phyloP scores from a whole-genome alignment of 2,113 vertebrate species.

The Opisthocomus hoazin region DNA sequence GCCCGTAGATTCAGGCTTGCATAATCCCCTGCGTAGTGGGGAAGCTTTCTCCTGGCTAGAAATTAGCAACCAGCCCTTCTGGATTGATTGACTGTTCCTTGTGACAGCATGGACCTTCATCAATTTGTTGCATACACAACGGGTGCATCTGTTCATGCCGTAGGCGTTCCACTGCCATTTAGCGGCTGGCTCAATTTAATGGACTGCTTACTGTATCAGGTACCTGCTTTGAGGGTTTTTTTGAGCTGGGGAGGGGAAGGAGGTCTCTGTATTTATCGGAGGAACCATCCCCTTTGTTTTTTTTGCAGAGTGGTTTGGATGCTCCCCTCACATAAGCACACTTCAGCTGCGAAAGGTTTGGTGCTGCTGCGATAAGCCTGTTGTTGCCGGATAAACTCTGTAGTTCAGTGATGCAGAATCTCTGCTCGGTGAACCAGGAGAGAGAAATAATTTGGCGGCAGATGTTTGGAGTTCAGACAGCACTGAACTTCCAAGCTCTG shows the following conservation, averaged over 20 bases:
- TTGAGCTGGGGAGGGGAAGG: neutral
- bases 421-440: neutral
- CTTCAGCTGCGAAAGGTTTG: neutral
- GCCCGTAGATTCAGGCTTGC: neutral
- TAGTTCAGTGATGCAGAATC: slow-evolving; percentile 26
- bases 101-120: slow-evolving; percentile 31
- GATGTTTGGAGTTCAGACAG: slow-evolving; percentile 16
- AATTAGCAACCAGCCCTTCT: slow-evolving; percentile 32
- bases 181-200: neutral
- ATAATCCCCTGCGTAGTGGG: neutral
- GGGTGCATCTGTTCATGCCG: neutral
- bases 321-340: neutral
- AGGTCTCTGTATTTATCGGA: neutral
- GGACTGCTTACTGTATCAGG: neutral
- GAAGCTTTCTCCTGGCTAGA: slow-evolving; percentile 22
- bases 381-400: neutral
- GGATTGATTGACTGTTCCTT: slow-evolving; percentile 17
- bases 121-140: slow-evolving; percentile 17
- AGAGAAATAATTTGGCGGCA: slow-evolving; percentile 44
- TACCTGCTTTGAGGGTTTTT: neutral
- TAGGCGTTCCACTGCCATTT: neutral
- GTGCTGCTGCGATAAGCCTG: neutral
- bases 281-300: neutral
- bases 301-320: neutral
- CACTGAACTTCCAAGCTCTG: neutral